A percentile compares a stretch with the other conserved stretches of the same genome.
These are phyloP conservation scores for Salminus brasiliensis DNA, from an alignment of 2,113 vertebrate genomes.

Conservation along the genomic window DNA sequence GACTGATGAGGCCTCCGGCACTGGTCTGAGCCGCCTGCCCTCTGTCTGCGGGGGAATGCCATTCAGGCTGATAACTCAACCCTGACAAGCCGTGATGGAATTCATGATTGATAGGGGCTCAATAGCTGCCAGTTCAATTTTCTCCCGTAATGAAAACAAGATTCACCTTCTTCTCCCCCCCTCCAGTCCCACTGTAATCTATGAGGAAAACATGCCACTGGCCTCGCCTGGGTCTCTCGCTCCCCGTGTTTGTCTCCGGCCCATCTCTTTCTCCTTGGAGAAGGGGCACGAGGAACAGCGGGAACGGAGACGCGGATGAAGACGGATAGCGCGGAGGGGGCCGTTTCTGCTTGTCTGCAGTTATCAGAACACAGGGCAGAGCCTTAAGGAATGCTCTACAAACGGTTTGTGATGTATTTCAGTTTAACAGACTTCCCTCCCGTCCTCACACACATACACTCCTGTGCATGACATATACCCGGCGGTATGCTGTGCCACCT, in stretches of 20 bases:
- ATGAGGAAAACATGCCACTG: constrained; percentile 31
- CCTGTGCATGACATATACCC: not conserved
- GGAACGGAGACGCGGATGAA: constrained; percentile 24
- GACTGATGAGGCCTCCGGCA: constrained; percentile 35
- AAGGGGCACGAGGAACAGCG: not conserved
- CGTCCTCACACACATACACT: not conserved
- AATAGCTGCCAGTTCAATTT: constrained; percentile 66
- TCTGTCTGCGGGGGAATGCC: constrained; percentile 56
- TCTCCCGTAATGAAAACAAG: constrained; percentile 68
- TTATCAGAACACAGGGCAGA: constrained; percentile 39
- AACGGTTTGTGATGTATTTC: constrained; percentile 32
- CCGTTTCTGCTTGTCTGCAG: constrained; percentile 26
- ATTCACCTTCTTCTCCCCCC: constrained; percentile 45
- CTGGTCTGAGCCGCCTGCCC: constrained; percentile 36
- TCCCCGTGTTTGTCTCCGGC: constrained; percentile 11
- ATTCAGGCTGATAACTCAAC: constrained; percentile 72
- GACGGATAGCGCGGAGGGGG: constrained; percentile 20
- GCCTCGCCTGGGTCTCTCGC: constrained; percentile 17
- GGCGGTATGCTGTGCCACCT: not conserved
- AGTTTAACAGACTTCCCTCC: constrained; percentile 40
- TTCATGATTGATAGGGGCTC: constrained; percentile 73
- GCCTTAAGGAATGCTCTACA: constrained; percentile 35
- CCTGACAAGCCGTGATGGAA: constrained; percentile 73
- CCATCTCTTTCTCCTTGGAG: not conserved
- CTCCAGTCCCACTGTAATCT: constrained; percentile 40